Evolutionary conservation across 2,888 invertebrate genomes (phyloP), one percentile per base, ranked within the genome.

Genomic region (Alloplasta piceator): DNA sequence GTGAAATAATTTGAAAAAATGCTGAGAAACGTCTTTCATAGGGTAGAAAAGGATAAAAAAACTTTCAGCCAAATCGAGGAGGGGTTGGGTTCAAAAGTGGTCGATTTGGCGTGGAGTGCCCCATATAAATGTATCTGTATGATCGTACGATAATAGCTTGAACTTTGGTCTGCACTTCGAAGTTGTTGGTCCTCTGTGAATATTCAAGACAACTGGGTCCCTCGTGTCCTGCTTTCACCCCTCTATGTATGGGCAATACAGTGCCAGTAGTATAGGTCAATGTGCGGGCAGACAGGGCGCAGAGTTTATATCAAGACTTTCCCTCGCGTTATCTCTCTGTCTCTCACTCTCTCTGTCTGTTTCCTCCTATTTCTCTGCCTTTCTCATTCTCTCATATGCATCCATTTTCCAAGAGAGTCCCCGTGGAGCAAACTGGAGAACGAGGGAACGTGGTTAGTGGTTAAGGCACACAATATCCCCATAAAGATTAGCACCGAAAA

Each of bases 181-280:
- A n/a, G 10, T 46, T 38, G 64, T 58, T 58, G 55, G n/a, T 46
- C 46, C 64, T 7, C 46, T n/a, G 73, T 58, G 73, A 38, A 74
- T 64, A 74, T 64, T 74, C 64, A 46, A 74, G 73, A 66, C 64
- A 66, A 66, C 73, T 74, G 73, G 14, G 73, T 74, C 64, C 73
- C 73, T 66, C 46, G 73, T 64, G 64, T 55, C 43, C 38, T 46
- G 26, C 46, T 26, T 63, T 46, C 26, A 56, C 63, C 52, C 39
- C 52, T 52, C 26, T 14, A 38, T 26, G 50, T 5, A 50, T 4
- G 9, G 41, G 38, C 38, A 50, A 58, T 9, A 66, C 16, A 12
- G 50, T 63, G 55, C 43, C 56, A 74, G 55, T 46, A 14, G 41
- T 64, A 56, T 50, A 63, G 36, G 6, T 4, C 43, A 55, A 12